Percentiles rank a stretch among this genome's conserved stretches.
phyloP scores from a whole-genome alignment of 2,888 invertebrate species.

The Leptinotarsa peninsularis region DNA sequence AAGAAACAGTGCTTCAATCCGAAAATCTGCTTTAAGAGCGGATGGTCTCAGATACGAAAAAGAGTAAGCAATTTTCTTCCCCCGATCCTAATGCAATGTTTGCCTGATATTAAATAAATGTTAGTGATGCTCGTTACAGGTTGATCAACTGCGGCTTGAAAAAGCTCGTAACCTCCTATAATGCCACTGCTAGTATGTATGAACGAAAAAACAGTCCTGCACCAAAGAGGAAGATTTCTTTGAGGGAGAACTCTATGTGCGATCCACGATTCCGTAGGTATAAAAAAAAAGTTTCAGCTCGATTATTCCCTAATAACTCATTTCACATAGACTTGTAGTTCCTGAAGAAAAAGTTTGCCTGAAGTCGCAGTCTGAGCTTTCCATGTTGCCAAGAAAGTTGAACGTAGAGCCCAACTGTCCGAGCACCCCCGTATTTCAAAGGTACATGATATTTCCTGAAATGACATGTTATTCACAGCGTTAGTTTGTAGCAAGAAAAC shows the following conservation, averaged over 20 bases:
- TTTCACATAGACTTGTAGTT: conserved; percentile 29
- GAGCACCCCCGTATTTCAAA: conserved; percentile 38
- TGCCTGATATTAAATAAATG: conserved; percentile 22
- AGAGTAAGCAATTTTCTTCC: conserved; percentile 36
- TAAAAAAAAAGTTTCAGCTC: neutral
- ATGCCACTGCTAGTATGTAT: conserved; percentile 30
- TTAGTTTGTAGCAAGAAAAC: conserved; percentile 33
- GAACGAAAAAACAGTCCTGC: conserved; percentile 23
- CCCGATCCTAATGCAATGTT: neutral
- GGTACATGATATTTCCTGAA: conserved; percentile 24
- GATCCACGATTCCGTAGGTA: conserved; percentile 43
- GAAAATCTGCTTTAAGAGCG: conserved; percentile 29
- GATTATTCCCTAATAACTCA: neutral
- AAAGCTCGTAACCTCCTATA: conserved; percentile 43
- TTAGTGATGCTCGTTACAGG: conserved; percentile 38
- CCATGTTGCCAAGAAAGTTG: conserved; percentile 21
- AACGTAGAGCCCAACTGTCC: conserved; percentile 20
- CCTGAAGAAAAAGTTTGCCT: conserved; percentile 23
- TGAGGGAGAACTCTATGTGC: conserved; percentile 26
- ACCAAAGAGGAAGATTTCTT: conserved; percentile 16
- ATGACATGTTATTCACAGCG: neutral
- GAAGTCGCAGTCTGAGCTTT: conserved; percentile 34
- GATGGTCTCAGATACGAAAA: conserved; percentile 40
- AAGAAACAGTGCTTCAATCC: conserved; percentile 24
- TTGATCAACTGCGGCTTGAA: conserved; percentile 45